Percentiles rank a stretch among this genome's conserved stretches.
Evolutionary conservation across 2,888 invertebrate genomes (phyloP).

Genomic region (Eutolmus rufibarbis): DNA sequence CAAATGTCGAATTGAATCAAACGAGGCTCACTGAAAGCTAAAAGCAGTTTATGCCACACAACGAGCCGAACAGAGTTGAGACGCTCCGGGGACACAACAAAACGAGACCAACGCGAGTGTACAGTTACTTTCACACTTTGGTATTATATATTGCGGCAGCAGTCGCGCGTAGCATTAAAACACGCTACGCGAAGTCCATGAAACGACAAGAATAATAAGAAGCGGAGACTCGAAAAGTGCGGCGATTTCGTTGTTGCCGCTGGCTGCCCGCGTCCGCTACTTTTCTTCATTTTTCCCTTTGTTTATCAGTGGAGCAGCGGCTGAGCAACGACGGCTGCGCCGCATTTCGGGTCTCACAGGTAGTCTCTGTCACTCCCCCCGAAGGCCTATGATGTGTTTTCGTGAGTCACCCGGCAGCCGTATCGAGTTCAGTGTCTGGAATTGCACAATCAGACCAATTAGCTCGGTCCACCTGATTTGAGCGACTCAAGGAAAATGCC

Average conservation of each 20-base stretch:
- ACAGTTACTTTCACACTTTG: conserved; percentile 37
- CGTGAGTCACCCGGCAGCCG: neutral
- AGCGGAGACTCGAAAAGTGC: neutral
- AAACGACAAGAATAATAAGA: neutral
- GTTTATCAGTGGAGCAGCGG: neutral
- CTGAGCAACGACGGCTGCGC: neutral
- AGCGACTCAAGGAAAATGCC: conserved; percentile 11
- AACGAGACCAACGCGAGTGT: conserved; percentile 18
- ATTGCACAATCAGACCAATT: conserved; percentile 38
- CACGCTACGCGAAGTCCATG: neutral
- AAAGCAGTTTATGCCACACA: neutral
- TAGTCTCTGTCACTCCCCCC: conserved; percentile 1
- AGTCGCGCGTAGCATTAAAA: conserved; percentile 6
- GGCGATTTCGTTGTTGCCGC: neutral
- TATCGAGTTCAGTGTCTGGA: conserved; percentile 32
- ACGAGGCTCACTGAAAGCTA: neutral
- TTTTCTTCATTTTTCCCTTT: neutral
- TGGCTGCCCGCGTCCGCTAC: neutral
- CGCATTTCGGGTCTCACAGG: neutral
- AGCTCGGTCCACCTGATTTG: conserved; percentile 27
- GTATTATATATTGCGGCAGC: neutral
- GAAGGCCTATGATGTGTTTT: neutral
- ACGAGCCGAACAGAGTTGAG: neutral
- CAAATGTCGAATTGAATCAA: neutral
- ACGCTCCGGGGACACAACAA: neutral